phyloP scores from a whole-genome alignment of 1,140 invertebrate genomes.

The Pogonomyrmex barbatus region DNA sequence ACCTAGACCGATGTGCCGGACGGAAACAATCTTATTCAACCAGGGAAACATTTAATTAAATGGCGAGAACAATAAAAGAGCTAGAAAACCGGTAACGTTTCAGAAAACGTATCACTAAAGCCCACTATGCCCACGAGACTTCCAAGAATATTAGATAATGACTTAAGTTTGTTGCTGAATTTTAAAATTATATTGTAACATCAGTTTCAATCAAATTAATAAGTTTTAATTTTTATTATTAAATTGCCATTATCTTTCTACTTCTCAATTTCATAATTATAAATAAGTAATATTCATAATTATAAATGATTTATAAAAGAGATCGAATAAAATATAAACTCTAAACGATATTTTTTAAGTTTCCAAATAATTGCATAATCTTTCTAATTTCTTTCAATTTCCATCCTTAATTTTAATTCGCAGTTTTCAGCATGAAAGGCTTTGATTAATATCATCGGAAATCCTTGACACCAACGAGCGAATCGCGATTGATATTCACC shows the following conservation, averaged over 20 bases:
- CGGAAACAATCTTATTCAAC: constrained; percentile 48
- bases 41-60: constrained; percentile 55
- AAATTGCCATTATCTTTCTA: not conserved
- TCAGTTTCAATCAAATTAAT: not conserved
- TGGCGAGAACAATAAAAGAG: not conserved
- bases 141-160: not conserved
- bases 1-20: constrained; percentile 46
- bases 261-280: not conserved
- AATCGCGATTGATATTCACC: constrained; percentile 46
- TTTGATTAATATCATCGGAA: constrained; percentile 26
- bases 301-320: not conserved
- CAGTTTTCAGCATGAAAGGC: constrained; percentile 44
- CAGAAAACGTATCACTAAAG: constrained; percentile 6
- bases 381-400: not conserved
- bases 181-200: not conserved
- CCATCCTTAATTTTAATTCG: constrained; percentile 43
- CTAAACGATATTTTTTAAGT: not conserved
- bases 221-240: not conserved
- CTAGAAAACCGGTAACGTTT: not conserved
- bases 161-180: not conserved
- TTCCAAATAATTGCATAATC: not conserved
- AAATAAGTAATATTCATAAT: not conserved
- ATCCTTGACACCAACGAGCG: constrained; percentile 53
- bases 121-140: not conserved
- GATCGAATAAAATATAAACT: not conserved